Evolutionary conservation across 2,113 vertebrate genomes (phyloP).

Genomic region (Oreotrochilus melanogaster): DNA sequence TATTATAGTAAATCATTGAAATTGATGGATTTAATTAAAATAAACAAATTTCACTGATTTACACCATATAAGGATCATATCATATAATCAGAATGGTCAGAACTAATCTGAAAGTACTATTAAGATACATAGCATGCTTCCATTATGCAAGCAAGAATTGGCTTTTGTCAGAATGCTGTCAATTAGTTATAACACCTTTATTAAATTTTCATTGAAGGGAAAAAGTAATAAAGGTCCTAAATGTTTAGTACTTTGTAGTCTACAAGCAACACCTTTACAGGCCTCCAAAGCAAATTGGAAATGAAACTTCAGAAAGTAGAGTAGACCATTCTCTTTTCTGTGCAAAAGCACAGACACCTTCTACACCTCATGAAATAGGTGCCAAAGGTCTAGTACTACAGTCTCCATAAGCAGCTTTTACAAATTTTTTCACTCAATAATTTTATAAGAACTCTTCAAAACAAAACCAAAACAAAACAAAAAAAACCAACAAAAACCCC

Average conservation of each 20-base stretch:
- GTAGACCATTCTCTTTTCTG: background rate
- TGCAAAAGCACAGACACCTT: background rate
- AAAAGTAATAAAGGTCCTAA: background rate
- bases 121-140: rapidly evolving
- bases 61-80: rapidly evolving
- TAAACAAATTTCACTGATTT: background rate
- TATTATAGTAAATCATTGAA: background rate
- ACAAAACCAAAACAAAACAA: background rate
- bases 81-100: background rate
- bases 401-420: background rate
- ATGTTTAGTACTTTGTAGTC: background rate
- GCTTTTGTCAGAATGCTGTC: background rate
- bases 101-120: background rate
- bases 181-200: background rate
- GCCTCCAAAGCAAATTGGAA: background rate
- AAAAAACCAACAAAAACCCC: too few species aligned
- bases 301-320: background rate
- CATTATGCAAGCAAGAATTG: background rate
- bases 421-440: background rate
- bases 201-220: background rate
- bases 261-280: background rate
- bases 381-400: background rate
- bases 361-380: background rate
- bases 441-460: background rate
- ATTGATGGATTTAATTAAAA: background rate